These are phyloP conservation scores for Bruchidius siliquastri DNA, from an alignment of 2,888 invertebrate species.

Conservation along the genomic window DNA sequence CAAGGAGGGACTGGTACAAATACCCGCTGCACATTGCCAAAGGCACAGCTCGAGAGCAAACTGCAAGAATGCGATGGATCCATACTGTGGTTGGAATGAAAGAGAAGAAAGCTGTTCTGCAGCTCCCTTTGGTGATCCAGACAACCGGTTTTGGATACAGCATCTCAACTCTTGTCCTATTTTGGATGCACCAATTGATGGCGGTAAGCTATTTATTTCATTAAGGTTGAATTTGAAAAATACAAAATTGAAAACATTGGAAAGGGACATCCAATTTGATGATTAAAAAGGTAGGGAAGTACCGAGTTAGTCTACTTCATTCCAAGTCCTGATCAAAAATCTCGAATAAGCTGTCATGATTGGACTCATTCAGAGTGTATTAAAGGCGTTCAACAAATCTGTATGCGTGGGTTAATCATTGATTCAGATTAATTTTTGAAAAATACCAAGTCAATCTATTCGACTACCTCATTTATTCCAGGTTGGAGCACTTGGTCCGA, in stretches of 20 bases:
- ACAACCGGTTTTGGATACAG: constrained; percentile 70
- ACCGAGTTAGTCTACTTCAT: too few species aligned
- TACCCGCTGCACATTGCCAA: constrained; percentile 74
- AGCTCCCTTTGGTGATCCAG: constrained; percentile 60
- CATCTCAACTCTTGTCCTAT: constrained; percentile 66
- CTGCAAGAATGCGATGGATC: constrained; percentile 82
- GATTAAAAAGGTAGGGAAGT: too few species aligned
- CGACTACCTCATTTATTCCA: constrained; percentile 2
- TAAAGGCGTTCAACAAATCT: too few species aligned
- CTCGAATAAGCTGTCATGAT: too few species aligned
- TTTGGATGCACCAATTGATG: constrained; percentile 55
- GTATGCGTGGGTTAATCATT: too few species aligned
- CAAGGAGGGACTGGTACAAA: constrained; percentile 60
- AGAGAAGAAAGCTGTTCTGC: constrained; percentile 66
- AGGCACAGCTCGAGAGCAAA: constrained; percentile 65
- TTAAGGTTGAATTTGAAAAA: not conserved
- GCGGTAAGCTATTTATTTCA: constrained; percentile 29
- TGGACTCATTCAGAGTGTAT: too few species aligned
- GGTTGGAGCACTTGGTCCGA: constrained; percentile 85
- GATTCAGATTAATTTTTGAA: too few species aligned
- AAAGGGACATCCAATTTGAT: too few species aligned
- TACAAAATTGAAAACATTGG: too few species aligned
- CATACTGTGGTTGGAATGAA: constrained; percentile 93
- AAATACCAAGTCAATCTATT: too few species aligned
- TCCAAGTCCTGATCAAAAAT: too few species aligned